A percentile compares a stretch with the other conserved stretches of the same genome.
These are phyloP conservation scores for Melanocharis versteri DNA, from an alignment of 2,113 vertebrate species.

Conservation along the genomic window DNA sequence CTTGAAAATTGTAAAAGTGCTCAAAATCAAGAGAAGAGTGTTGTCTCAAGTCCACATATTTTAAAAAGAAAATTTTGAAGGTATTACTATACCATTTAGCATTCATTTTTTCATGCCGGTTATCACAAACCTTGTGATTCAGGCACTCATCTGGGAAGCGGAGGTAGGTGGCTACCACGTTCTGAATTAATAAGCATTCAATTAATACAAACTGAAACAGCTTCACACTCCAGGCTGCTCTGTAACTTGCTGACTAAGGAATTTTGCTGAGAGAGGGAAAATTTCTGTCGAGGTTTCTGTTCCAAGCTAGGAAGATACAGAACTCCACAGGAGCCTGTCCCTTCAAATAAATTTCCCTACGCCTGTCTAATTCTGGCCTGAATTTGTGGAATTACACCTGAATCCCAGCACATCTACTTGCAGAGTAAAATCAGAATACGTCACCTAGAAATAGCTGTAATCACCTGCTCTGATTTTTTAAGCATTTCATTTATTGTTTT, in stretches of 20 bases:
- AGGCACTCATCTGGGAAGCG: background rate
- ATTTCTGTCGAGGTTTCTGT: background rate
- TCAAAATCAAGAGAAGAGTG: background rate
- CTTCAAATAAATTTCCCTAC: background rate
- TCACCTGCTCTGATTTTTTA: background rate
- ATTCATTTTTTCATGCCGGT: background rate
- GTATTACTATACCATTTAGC: background rate
- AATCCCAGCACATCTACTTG: fast-evolving
- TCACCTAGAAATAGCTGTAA: background rate
- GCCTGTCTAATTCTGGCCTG: background rate
- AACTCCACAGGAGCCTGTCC: background rate
- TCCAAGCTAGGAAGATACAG: background rate
- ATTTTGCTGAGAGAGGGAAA: background rate
- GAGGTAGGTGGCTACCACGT: background rate
- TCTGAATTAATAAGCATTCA: background rate
- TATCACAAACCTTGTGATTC: background rate
- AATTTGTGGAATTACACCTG: background rate
- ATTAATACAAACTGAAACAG: background rate
- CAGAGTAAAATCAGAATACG: background rate
- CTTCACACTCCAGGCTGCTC: background rate
- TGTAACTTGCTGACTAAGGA: background rate
- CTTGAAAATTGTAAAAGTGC: background rate
- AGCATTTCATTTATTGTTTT: background rate
- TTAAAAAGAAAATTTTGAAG: background rate
- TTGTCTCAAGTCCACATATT: background rate